These are phyloP conservation scores for Apomyelois bistriatella DNA, from an alignment of 2,888 invertebrate genomes.

Conservation along the genomic window DNA sequence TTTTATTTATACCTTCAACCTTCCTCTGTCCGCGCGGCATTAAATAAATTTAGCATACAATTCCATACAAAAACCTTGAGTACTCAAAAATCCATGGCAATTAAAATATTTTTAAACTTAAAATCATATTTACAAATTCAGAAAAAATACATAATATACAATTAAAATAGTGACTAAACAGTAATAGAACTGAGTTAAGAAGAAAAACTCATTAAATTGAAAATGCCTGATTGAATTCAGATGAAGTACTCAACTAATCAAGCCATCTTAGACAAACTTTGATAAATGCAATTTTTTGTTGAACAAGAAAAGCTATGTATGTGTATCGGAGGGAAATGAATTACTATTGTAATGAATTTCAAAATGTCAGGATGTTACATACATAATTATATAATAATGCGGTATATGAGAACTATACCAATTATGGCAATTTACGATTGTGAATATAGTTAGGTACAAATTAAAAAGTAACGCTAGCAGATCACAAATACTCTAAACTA, in stretches of 20 bases:
- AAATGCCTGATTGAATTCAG: constrained; percentile 46
- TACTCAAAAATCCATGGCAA: constrained; percentile 73
- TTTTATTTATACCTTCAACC: constrained; percentile 76
- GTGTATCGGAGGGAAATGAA: constrained; percentile 55
- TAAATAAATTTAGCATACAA: constrained; percentile 69
- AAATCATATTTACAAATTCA: constrained; percentile 77
- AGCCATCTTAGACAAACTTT: constrained; percentile 38
- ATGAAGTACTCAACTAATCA: constrained; percentile 39
- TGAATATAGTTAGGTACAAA: constrained; percentile 63
- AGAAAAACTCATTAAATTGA: constrained; percentile 52
- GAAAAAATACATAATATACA: constrained; percentile 74
- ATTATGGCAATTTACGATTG: constrained; percentile 73
- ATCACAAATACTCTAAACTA: constrained; percentile 75
- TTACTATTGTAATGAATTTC: constrained; percentile 36
- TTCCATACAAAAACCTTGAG: constrained; percentile 59
- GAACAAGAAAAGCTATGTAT: constrained; percentile 30
- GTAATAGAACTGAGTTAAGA: constrained; percentile 54
- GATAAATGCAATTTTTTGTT: constrained; percentile 51
- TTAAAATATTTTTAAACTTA: constrained; percentile 69
- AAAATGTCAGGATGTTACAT: constrained; percentile 39
- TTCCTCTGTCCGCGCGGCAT: constrained; percentile 54
- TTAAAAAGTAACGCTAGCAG: constrained; percentile 74
- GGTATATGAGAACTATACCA: constrained; percentile 54
- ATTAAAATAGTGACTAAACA: constrained; percentile 76
- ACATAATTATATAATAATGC: constrained; percentile 31